Conservation (phyloP, 2,797 vertebrate genomes). For the Pantherophis alleghaniensis region DNA sequence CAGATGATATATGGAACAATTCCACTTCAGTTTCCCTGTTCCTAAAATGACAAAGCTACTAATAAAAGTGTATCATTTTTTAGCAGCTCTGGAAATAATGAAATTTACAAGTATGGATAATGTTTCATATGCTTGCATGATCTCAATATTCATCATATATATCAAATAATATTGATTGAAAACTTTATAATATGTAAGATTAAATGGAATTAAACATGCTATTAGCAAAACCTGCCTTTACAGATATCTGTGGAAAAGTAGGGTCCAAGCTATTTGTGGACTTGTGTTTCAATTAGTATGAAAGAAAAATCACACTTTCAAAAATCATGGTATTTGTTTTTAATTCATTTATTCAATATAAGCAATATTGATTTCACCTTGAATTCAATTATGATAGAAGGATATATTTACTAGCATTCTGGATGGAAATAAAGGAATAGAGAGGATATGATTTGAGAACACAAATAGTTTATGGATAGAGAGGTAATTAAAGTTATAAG, state of each 20-base stretch:
- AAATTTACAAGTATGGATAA: neutral
- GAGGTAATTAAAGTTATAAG: neutral
- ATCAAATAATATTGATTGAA: too few species aligned
- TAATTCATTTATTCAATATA: neutral
- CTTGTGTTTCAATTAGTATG: neutral
- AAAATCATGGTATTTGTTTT: neutral
- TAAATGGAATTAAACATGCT: neutral
- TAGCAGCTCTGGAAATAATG: neutral
- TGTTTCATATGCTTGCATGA: neutral
- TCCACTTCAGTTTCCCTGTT: neutral
- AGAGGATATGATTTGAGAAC: neutral
- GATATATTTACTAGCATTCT: neutral
- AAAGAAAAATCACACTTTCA: neutral
- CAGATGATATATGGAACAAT: neutral
- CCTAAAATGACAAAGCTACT: neutral
- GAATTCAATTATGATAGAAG: neutral
- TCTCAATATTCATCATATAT: neutral
- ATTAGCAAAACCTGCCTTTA: neutral
- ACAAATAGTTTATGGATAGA: neutral
- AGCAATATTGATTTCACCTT: neutral
- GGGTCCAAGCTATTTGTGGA: neutral
- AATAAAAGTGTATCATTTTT: neutral
- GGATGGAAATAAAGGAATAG: neutral
- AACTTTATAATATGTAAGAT: neutral
- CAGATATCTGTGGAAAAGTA: neutral